A percentile compares a stretch with the other conserved stretches of the same genome.
Evolutionary conservation across 2,113 vertebrate genomes (phyloP).

Genomic region (Amia ocellicauda): DNA sequence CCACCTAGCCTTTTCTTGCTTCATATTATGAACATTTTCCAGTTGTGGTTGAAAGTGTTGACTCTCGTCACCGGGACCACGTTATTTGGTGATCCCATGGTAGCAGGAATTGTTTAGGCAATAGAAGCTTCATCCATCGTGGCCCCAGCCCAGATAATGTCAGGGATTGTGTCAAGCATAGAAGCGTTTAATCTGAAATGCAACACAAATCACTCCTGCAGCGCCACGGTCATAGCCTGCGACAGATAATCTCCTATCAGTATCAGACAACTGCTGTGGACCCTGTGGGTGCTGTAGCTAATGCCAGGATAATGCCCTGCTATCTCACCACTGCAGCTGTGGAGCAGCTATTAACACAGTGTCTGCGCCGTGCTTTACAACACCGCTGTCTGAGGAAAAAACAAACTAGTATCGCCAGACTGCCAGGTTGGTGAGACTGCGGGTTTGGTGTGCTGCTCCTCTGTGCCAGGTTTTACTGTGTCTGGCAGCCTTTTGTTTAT

Average conservation of each 20-base stretch:
- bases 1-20: too few species aligned
- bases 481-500: too few species aligned
- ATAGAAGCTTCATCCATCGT: background rate
- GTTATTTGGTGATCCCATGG: background rate
- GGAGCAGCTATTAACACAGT: background rate
- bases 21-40: too few species aligned
- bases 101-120: background rate
- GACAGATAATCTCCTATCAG: background rate
- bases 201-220: background rate
- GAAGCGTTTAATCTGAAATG: background rate
- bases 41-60: too few species aligned
- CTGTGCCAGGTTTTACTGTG: too few species aligned
- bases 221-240: background rate
- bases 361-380: too few species aligned
- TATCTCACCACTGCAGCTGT: background rate
- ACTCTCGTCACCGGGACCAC: too few species aligned
- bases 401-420: too few species aligned
- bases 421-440: too few species aligned
- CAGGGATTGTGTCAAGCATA: background rate
- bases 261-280: background rate
- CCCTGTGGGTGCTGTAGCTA: background rate
- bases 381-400: too few species aligned
- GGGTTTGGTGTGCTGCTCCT: too few species aligned
- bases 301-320: background rate
- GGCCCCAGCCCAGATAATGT: background rate